Evolutionary conservation across 2,888 invertebrate species (phyloP), one percentile per base, ranked within the genome.

Genomic region (Sinelater perroti): DNA sequence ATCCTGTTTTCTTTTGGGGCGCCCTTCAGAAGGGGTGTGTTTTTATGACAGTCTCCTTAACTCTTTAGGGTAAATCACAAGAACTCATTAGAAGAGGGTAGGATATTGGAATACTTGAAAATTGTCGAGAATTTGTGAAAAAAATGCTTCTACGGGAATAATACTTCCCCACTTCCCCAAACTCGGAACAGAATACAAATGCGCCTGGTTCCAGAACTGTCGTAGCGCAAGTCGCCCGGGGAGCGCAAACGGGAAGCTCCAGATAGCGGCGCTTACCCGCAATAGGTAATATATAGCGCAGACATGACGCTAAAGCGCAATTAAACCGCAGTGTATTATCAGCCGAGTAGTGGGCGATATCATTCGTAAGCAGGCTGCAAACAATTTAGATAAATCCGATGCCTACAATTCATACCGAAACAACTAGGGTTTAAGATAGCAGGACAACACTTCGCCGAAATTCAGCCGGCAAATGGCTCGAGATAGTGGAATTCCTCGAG

Each of bases 311-410:
- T 40, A 36, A 50, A 36, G 44, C 35, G 46, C 51, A 59, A 62
- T 55, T 55, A 62, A 54, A 60, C 47, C 50, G 50, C 35, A 54
- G 52, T 55, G 46, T 55, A 58, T 63, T 60, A 63, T 63, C 63
- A 56, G 47, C 33, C 52, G 54, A 61, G 53, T 60, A 56, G 49
- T 46, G 47, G 47, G 57, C 60, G 49, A 64, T 64, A 58, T 50
- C 57, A 58, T 58, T 60, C 53, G 60, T 63, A 64, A 62, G 67
- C 64, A 61, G 56, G 62, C 62, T 59, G 47, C 64, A 65, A 70
- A 72, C 72, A 71, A 70, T 74, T 74, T 72, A 73, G 73, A 74
- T 74, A 74, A 74, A 72, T 73, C 63, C 68, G 64, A 65, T 67
- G 70, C 67, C 67, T 67, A 72, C 72, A 72, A 72, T 70, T 72